Evolutionary conservation across 2,888 invertebrate species (phyloP).

Genomic region (Lamellibrachia columna): DNA sequence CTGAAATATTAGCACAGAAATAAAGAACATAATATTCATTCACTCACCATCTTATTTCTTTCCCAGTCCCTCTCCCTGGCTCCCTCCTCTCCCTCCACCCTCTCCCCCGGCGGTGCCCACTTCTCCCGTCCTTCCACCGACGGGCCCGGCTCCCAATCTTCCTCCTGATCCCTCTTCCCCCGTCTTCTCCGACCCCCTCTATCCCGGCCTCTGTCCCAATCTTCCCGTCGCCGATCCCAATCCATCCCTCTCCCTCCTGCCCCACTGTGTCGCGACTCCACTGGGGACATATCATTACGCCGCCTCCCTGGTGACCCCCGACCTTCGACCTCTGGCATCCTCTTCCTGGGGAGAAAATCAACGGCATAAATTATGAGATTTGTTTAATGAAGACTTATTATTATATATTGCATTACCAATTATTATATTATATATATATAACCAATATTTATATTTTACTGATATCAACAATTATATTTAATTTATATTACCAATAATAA

Average conservation of each 20-base stretch:
- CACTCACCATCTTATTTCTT: neutral
- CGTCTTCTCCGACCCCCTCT: neutral
- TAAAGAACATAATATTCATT: neutral
- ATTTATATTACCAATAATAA: too few species aligned
- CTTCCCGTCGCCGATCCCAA: neutral
- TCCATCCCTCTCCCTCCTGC: neutral
- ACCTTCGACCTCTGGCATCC: conserved; percentile 23
- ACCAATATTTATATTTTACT: too few species aligned
- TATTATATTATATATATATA: too few species aligned
- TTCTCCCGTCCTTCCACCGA: neutral
- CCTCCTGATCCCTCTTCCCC: neutral
- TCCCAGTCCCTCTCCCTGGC: neutral
- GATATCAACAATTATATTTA: too few species aligned
- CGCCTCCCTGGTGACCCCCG: conserved; percentile 21
- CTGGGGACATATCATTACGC: neutral
- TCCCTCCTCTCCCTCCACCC: neutral
- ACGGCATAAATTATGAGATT: neutral
- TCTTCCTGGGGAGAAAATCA: neutral
- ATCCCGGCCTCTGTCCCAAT: neutral
- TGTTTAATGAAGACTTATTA: neutral
- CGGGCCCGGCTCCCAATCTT: neutral
- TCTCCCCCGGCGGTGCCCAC: neutral
- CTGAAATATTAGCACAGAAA: too few species aligned
- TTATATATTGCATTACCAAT: too few species aligned
- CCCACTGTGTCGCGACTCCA: conserved; percentile 17